Conservation (phyloP, 1,140 invertebrate genomes). For the Bactericera cockerelli region DNA sequence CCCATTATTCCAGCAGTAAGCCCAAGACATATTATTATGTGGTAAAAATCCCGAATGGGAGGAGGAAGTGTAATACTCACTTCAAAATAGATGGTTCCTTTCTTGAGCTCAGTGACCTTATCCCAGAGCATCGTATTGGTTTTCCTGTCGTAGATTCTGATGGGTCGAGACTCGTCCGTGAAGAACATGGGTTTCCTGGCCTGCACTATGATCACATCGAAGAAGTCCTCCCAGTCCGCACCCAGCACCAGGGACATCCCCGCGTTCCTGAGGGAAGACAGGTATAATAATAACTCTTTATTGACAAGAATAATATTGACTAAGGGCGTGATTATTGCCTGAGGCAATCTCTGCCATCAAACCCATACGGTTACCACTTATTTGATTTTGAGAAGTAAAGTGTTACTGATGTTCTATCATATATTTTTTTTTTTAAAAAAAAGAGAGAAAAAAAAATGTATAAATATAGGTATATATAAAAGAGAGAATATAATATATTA, state of each 20-base stretch:
- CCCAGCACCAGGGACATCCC: constrained; percentile 86
- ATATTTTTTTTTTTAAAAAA: constrained; percentile 10
- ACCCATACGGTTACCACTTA: no score
- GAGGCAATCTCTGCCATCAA: no score
- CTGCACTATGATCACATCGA: constrained; percentile 88
- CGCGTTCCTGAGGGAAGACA: constrained; percentile 52
- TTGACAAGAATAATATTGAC: no score
- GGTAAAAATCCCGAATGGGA: no score
- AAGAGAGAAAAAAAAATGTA: not conserved
- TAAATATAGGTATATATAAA: no score
- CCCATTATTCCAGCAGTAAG: no score
- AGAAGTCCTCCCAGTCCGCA: constrained; percentile 73
- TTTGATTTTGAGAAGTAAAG: no score
- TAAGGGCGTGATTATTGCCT: no score
- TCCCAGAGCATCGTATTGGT: constrained; percentile 77
- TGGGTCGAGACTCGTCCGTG: constrained; percentile 74
- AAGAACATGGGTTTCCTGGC: constrained; percentile 94
- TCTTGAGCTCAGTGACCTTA: constrained; percentile 67
- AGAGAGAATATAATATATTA: no score
- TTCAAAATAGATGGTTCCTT: constrained; percentile 85
- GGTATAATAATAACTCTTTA: no score
- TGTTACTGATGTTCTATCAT: no score
- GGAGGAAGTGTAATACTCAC: constrained; percentile 38
- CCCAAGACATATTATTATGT: no score
- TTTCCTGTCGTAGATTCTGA: constrained; percentile 70